Evolutionary conservation across 2,797 vertebrate genomes (phyloP).

Genomic region (Takifugu ocellatus): DNA sequence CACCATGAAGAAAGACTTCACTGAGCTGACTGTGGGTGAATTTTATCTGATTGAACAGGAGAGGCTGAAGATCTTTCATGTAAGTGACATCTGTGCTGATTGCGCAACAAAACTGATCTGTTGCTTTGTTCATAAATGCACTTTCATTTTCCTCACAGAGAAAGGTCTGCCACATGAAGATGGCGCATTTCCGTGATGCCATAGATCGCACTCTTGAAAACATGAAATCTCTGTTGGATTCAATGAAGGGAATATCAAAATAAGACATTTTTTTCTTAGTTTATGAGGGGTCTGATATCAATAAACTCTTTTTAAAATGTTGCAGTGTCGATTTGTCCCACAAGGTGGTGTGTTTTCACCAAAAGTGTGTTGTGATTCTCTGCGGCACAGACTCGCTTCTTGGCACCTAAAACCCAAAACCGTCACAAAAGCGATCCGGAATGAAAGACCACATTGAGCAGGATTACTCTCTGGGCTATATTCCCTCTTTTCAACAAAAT

Average conservation of each 20-base stretch:
- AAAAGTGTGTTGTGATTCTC: not conserved
- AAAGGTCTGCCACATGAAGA: constrained; percentile 69
- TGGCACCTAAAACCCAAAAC: constrained; percentile 20
- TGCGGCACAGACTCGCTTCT: constrained; percentile 2
- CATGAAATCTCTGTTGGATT: constrained; percentile 48
- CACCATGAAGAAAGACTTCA: constrained; percentile 67
- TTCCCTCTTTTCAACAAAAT: constrained; percentile 57
- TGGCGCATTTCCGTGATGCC: constrained; percentile 64
- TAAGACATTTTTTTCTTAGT: not conserved
- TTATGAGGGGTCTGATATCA: constrained; percentile 9
- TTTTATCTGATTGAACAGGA: constrained; percentile 76
- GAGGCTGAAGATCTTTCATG: constrained; percentile 74
- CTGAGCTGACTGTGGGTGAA: constrained; percentile 75
- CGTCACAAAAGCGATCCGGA: constrained; percentile 44
- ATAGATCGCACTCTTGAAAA: constrained; percentile 50
- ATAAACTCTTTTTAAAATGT: constrained; percentile 32
- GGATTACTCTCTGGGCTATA: constrained; percentile 61
- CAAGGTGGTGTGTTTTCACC: constrained; percentile 54
- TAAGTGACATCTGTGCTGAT: constrained; percentile 45
- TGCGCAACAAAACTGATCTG: not conserved
- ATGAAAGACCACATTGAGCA: constrained; percentile 52
- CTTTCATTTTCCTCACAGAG: constrained; percentile 48
- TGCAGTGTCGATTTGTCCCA: constrained; percentile 38
- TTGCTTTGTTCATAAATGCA: not conserved
- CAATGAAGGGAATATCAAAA: constrained; percentile 3